Evolutionary conservation across 2,797 vertebrate species (phyloP).

Genomic region (Neostethus bicornis): DNA sequence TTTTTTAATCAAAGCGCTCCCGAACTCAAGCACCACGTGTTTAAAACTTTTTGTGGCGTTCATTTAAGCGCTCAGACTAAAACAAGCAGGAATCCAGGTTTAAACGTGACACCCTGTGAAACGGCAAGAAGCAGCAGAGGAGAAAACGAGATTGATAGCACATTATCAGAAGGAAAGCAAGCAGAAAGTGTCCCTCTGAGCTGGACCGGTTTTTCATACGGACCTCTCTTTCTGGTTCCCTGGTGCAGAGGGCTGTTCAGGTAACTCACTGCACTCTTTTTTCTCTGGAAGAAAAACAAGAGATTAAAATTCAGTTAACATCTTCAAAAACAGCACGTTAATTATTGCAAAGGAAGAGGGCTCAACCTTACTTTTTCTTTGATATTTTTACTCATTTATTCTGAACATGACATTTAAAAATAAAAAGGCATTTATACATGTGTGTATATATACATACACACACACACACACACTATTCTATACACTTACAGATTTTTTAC

Average conservation of each 20-base stretch:
- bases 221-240: constrained; percentile 98
- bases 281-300: constrained; percentile 80
- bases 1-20: constrained; percentile 4
- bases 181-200: constrained; percentile 1
- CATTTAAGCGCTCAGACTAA: constrained; percentile 2
- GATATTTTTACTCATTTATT: too few species aligned
- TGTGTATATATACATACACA: too few species aligned
- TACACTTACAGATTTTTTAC: too few species aligned
- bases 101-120: constrained; percentile 20
- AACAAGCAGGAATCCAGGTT: constrained; percentile 26
- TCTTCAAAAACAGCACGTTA: neutral
- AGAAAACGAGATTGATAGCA: constrained; percentile 26
- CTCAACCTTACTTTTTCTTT: too few species aligned
- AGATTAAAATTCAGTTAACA: neutral
- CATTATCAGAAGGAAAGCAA: constrained; percentile 15
- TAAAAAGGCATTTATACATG: too few species aligned
- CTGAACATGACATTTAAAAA: too few species aligned
- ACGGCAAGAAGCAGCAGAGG: constrained; percentile 46
- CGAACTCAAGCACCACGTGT: neutral
- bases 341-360: neutral
- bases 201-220: constrained; percentile 54
- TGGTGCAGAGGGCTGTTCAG: constrained; percentile 98
- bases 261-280: constrained; percentile 98
- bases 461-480: too few species aligned
- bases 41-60: neutral